phyloP scores from a whole-genome alignment of 2,113 vertebrate species.

The Pontoporia blainvillei region DNA sequence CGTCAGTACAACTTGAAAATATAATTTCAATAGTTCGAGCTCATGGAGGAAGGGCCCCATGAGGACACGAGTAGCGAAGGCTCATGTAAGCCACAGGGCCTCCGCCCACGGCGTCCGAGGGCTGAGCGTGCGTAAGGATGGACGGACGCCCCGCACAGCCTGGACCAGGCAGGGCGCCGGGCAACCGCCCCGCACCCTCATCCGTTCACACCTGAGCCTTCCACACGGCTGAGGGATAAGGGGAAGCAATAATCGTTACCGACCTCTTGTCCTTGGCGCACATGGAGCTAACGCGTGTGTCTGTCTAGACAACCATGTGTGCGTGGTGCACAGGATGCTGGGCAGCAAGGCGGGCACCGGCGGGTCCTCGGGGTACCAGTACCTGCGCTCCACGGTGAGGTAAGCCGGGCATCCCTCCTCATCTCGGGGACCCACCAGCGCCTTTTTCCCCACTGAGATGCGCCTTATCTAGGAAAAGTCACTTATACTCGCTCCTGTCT shows the following conservation, averaged over 20 bases:
- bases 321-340: constrained; percentile 98
- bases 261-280: background rate
- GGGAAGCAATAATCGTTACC: background rate
- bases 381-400: constrained; percentile 96
- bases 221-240: no score
- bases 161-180: background rate
- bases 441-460: accelerated
- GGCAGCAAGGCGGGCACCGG: constrained; percentile 94
- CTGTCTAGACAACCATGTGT: constrained; percentile 93
- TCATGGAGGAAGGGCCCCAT: background rate
- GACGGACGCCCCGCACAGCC: background rate
- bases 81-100: background rate
- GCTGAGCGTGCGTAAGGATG: background rate
- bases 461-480: background rate
- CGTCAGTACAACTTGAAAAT: background rate
- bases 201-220: background rate
- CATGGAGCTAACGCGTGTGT: background rate
- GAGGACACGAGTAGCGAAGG: background rate
- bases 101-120: no score
- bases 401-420: constrained; percentile 44
- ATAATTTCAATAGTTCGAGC: background rate
- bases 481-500: background rate
- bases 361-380: constrained; percentile 96
- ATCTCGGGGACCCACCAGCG: background rate
- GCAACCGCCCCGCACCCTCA: background rate